These are phyloP conservation scores for Nothura maculosa DNA, from an alignment of 2,797 vertebrate species.

Conservation along the genomic window DNA sequence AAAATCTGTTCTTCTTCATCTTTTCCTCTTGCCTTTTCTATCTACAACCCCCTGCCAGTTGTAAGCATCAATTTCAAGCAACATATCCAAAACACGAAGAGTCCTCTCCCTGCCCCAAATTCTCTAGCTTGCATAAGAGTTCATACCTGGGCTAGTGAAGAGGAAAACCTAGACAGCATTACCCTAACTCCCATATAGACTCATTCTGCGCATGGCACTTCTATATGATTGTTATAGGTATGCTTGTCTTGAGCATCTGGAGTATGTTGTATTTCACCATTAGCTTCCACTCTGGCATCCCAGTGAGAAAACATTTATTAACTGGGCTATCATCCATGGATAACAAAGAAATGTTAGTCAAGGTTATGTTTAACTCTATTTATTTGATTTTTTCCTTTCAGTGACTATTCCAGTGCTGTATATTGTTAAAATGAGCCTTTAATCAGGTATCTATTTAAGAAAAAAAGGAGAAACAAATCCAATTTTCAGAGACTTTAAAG, in stretches of 20 bases:
- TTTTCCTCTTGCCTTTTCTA: constrained; percentile 1
- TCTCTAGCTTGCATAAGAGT: not conserved
- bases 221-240: not conserved
- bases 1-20: constrained; percentile 44
- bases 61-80: constrained; percentile 15
- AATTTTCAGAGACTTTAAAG: not conserved
- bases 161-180: constrained; percentile 43
- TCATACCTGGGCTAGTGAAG: constrained; percentile 61
- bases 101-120: not conserved
- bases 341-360: constrained; percentile 85
- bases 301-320: constrained; percentile 89
- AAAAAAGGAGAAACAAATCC: not conserved
- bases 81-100: not conserved
- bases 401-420: not conserved
- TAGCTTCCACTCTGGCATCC: constrained; percentile 76
- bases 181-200: not conserved
- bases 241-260: constrained; percentile 73
- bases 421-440: not conserved
- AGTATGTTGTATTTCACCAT: constrained; percentile 62
- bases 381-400: constrained; percentile 54
- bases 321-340: constrained; percentile 90
- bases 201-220: constrained; percentile 53
- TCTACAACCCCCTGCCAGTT: not conserved
- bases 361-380: constrained; percentile 82
- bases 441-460: not conserved